Percentiles rank a stretch among this genome's conserved stretches.
These are phyloP conservation scores for Fragum fragum DNA, from an alignment of 2,888 invertebrate genomes.

Conservation along the genomic window DNA sequence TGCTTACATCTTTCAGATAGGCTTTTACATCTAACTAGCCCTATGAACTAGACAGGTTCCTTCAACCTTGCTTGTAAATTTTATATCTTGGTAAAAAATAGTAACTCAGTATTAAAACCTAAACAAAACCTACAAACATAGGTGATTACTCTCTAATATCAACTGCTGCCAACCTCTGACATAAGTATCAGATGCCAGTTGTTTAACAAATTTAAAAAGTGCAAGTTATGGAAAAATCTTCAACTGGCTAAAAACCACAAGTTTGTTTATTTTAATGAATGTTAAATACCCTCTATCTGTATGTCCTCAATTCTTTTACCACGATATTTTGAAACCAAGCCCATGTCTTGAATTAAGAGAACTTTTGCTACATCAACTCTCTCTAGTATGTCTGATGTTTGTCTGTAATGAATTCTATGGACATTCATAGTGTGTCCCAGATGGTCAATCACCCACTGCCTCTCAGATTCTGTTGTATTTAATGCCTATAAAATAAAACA, in stretches of 20 bases:
- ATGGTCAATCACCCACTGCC: conserved; percentile 50
- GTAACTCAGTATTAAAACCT: too few relatives aligned
- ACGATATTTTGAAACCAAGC: conserved; percentile 28
- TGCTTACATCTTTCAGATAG: background rate
- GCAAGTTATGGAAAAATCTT: background rate
- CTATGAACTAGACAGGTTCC: background rate
- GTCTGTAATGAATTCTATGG: conserved; percentile 39
- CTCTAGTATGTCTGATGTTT: conserved; percentile 42
- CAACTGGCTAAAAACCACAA: background rate
- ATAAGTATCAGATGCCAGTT: too few relatives aligned
- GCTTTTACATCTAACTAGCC: conserved; percentile 10
- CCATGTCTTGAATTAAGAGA: conserved; percentile 47
- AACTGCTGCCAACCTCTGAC: too few relatives aligned
- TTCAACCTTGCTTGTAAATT: too few relatives aligned
- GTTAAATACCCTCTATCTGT: conserved; percentile 45
- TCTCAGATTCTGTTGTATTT: too few relatives aligned
- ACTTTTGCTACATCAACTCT: conserved; percentile 51
- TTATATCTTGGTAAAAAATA: too few relatives aligned
- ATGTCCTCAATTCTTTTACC: conserved; percentile 43
- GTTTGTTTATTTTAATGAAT: background rate
- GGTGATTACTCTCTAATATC: too few relatives aligned
- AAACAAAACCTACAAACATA: too few relatives aligned
- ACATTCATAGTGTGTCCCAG: too few relatives aligned
- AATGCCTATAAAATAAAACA: background rate
- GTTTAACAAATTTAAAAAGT: background rate